Evolutionary conservation across 92 coral and sea anemone genomes (phyloP), one percentile per base, ranked within the genome.

Genomic region (Palythoa heliodiscus): DNA sequence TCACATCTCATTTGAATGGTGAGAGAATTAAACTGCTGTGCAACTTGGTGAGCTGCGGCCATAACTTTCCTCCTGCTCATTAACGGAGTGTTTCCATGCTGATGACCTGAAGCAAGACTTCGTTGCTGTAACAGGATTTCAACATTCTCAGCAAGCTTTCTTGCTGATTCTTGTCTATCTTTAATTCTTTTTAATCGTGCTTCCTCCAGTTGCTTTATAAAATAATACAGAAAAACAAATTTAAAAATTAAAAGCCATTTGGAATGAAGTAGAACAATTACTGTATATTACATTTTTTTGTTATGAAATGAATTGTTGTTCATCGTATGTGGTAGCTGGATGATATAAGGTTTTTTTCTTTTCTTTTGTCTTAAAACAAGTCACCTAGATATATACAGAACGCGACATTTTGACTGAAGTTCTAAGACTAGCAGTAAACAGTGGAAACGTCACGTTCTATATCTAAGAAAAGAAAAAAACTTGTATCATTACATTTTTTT

Each of bases 111-210:
- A n/a, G 95, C 83, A 40, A 94, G 89, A 37, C 92, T 89, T 82
- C 93, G 82, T 76, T 94, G 98, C 47, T 96, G 95, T 20, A 96
- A 88, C 23, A 96, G 88, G 55, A 91, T 83, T 74, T 95, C 99
- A 15, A 96, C 99, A 70, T 90, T 94, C 52, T 91, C 84, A 53
- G 95, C 96, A 73, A 96, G 97, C 86, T 90, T 94, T 90, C 89
- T 88, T 12, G 97, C 94, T 11, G 93, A 91, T 73, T 96, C 98
- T 83, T 96, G 98, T 88, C 98, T 87, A n/a, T 89, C 91, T 71
- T 93, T 95, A 71, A 96, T 96, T 86, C 98, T 89, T 89, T 95
- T 88, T 23, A 96, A 78, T 72, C 92, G 89, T 50, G 91, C 93
- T 77, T 89, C 95, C 86, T 88, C 80, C 67, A 87, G 91, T 86